A percentile compares a stretch with the other conserved stretches of the same genome.
phyloP scores from a whole-genome alignment of 2,888 invertebrate species.

The Hirtodrosophila duncani region DNA sequence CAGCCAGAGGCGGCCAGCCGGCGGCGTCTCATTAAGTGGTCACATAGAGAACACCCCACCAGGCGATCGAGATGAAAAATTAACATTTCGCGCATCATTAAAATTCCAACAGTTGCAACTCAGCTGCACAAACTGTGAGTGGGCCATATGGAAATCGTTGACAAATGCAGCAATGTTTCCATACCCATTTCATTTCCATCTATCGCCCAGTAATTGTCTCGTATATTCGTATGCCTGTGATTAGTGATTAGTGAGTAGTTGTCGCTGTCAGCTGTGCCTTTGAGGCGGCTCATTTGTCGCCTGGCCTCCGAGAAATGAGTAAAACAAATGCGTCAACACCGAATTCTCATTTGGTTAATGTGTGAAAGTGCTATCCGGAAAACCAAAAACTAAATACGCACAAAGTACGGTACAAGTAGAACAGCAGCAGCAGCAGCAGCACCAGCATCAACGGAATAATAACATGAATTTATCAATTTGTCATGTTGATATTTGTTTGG shows the following conservation, averaged over 20 bases:
- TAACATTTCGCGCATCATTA: conserved; percentile 72
- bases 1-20: neutral
- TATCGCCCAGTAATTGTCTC: conserved; percentile 37
- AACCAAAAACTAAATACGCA: conserved; percentile 28
- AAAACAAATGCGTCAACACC: conserved; percentile 73
- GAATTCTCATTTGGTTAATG: conserved; percentile 74
- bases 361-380: conserved; percentile 56
- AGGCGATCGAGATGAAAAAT: conserved; percentile 65
- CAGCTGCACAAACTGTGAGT: conserved; percentile 8
- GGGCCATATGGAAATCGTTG: conserved; percentile 65
- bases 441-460: conserved; percentile 62
- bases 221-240: neutral
- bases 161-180: conserved; percentile 69
- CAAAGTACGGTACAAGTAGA: conserved; percentile 4
- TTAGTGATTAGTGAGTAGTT: conserved; percentile 14
- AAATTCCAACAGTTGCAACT: conserved; percentile 52
- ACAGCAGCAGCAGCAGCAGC: too few species aligned
- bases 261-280: conserved; percentile 55
- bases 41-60: conserved; percentile 14
- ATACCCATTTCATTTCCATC: conserved; percentile 46
- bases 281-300: conserved; percentile 69
- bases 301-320: conserved; percentile 44
- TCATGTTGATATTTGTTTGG: conserved; percentile 74
- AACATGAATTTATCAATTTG: conserved; percentile 75
- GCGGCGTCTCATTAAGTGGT: conserved; percentile 42